Conservation (phyloP, 2,797 vertebrate species). For the Emys orbicularis region DNA sequence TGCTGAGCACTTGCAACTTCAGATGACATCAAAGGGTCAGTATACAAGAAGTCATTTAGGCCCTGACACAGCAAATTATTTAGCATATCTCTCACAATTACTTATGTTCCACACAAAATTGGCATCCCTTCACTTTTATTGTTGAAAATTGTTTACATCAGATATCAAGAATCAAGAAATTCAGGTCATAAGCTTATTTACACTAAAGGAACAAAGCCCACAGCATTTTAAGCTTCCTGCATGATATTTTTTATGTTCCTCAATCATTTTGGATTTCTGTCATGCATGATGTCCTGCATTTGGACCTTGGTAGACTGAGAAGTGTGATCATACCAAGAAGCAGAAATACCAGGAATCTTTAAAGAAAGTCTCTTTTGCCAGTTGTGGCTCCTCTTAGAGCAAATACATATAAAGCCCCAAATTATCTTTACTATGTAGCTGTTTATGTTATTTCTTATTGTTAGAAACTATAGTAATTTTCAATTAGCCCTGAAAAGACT, state of each 20-base stretch:
- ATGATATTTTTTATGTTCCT: not conserved
- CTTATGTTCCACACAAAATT: not conserved
- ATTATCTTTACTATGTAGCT: not conserved
- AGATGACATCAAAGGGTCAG: not conserved
- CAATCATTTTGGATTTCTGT: not conserved
- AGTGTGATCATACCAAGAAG: rapidly evolving
- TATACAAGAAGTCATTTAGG: not conserved
- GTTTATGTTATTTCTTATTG: not conserved
- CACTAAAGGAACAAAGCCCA: not conserved
- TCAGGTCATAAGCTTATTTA: not conserved
- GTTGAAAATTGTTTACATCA: not conserved
- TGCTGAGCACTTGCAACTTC: not conserved
- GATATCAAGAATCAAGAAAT: not conserved
- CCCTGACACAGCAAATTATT: not conserved
- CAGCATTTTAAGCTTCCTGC: not conserved
- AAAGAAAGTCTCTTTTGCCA: not conserved
- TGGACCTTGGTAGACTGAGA: not conserved
- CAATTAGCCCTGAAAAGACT: not conserved
- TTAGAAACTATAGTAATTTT: not conserved
- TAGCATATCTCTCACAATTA: not conserved
- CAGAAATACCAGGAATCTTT: slow-evolving; percentile 4
- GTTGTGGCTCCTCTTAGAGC: not conserved
- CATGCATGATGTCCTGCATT: rapidly evolving
- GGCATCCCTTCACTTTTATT: not conserved
- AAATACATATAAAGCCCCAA: rapidly evolving